Evolutionary conservation across 2,113 vertebrate species (phyloP).

Genomic region (Hirundichthys speculiger): DNA sequence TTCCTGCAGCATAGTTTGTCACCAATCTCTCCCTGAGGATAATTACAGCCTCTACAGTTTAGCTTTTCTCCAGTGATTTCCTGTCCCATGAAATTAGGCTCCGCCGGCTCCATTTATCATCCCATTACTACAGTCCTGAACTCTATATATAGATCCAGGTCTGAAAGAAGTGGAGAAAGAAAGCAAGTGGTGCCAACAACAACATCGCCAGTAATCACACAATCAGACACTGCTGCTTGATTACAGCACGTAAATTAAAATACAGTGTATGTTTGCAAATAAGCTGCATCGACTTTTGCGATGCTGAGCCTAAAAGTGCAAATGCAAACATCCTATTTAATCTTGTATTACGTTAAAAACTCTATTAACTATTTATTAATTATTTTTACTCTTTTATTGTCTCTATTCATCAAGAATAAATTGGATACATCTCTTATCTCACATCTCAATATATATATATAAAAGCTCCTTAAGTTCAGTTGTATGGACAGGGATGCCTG

Average conservation of each 20-base stretch:
- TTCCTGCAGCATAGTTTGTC: conserved; percentile 65
- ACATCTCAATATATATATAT: too few relatives aligned
- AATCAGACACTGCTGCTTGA: conserved; percentile 48
- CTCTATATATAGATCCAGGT: conserved; percentile 73
- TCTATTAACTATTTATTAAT: too few relatives aligned
- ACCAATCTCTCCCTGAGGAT: conserved; percentile 74
- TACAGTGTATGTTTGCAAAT: conserved; percentile 51
- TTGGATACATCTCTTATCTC: too few relatives aligned
- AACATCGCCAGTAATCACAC: conserved; percentile 64
- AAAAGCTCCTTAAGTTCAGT: too few relatives aligned
- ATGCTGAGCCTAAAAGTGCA: too few relatives aligned
- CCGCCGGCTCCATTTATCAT: conserved; percentile 75
- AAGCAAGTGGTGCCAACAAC: conserved; percentile 46
- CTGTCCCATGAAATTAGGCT: conserved; percentile 77
- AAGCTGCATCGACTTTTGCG: conserved; percentile 18
- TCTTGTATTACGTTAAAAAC: too few relatives aligned
- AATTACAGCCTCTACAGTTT: conserved; percentile 74
- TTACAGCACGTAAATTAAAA: conserved; percentile 45
- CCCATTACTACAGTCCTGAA: conserved; percentile 65
- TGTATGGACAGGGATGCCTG: too few relatives aligned
- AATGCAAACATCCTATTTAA: too few relatives aligned
- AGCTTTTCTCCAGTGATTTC: conserved; percentile 77
- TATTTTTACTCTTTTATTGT: too few relatives aligned
- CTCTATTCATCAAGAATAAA: too few relatives aligned
- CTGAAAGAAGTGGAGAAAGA: conserved; percentile 43